Evolutionary conservation across 2,888 invertebrate species (phyloP).

Genomic region (Branchellion lobata): DNA sequence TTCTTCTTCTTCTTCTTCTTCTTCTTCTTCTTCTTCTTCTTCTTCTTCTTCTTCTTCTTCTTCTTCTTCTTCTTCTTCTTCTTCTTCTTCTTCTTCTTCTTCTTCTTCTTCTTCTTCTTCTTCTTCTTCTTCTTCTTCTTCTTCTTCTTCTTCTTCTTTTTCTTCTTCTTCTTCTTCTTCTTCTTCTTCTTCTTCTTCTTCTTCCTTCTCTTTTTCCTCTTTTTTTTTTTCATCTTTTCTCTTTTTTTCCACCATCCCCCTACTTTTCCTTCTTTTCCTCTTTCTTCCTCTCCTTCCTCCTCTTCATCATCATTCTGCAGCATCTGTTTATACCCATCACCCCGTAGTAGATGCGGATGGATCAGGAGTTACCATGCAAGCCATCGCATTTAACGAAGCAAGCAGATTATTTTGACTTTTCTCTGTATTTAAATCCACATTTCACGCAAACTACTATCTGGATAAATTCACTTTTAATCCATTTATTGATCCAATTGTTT

Average conservation of each 20-base stretch:
- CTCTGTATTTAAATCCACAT: too few species aligned
- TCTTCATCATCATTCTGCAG: constrained; percentile 2
- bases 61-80: background rate
- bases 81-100: constrained; percentile 18
- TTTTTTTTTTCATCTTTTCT: background rate
- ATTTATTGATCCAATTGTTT: too few species aligned
- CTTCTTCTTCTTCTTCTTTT: background rate
- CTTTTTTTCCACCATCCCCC: background rate
- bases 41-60: background rate
- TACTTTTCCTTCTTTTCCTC: too few species aligned
- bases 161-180: background rate
- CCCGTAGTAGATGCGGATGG: too few species aligned
- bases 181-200: background rate
- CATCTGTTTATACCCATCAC: too few species aligned
- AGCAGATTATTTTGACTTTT: too few species aligned
- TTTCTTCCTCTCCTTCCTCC: background rate
- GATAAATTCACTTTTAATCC: too few species aligned
- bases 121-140: background rate
- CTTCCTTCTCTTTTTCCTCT: background rate
- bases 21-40: background rate
- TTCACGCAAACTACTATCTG: too few species aligned
- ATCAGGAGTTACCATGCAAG: too few species aligned
- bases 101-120: background rate
- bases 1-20: background rate
- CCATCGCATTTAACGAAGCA: too few species aligned